Evolutionary conservation across 2,113 vertebrate species (phyloP).

Genomic region (Proterorhinus semilunaris): DNA sequence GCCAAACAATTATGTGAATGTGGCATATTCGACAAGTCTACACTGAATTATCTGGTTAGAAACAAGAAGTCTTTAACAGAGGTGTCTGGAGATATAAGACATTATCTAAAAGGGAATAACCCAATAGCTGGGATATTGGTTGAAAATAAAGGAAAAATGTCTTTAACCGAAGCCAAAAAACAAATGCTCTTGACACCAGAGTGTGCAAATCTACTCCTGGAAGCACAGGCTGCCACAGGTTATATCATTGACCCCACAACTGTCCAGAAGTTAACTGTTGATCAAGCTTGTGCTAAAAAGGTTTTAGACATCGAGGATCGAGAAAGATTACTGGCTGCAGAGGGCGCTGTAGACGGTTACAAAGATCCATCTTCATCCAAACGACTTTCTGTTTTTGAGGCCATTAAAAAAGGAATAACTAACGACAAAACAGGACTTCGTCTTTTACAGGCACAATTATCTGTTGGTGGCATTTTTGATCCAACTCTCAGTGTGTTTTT

Average conservation of each 20-base stretch:
- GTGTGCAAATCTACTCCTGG: neutral
- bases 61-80: neutral
- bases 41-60: neutral
- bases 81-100: neutral
- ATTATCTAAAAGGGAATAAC: neutral
- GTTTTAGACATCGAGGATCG: neutral
- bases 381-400: neutral
- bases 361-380: conserved; percentile 4
- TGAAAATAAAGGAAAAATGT: neutral
- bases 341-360: neutral
- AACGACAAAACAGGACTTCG: neutral
- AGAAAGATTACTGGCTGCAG: neutral
- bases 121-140: neutral
- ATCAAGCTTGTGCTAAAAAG: neutral
- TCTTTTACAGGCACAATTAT: conserved; percentile 2
- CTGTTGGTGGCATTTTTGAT: conserved; percentile 4
- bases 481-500: neutral
- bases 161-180: neutral
- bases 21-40: neutral
- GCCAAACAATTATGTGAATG: neutral
- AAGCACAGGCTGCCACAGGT: conserved; percentile 5
- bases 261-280: neutral
- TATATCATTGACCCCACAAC: conserved; percentile 1
- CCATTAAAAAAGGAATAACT: neutral
- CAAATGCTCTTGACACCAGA: neutral